Base-by-base conservation (phyloP, 1,140 invertebrate species). In the Argopecten irradians region DNA sequence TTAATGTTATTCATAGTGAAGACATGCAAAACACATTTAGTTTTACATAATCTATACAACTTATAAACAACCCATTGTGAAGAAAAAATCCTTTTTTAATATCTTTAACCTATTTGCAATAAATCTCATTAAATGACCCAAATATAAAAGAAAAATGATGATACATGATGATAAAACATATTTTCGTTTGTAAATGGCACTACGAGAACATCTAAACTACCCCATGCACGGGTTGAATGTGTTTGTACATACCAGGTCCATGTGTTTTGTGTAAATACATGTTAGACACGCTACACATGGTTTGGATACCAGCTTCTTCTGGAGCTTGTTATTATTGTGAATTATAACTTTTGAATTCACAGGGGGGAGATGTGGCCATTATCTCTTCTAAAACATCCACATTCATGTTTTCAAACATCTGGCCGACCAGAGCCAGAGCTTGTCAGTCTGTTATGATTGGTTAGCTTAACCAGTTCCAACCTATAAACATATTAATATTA, bases 201-300 rank as follows among this genome's bases (percentile, higher is more conserved):
- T n/a, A 28, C 36, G n/a, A n/a, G n/a, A n/a, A 46, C 22, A 14
- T 46, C 13, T 46, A 46, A 46, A 7, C 1, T 28, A 28, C n/a
- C 28, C 55, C 28, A 5, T 71, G 55, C 28, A 3, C 28, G 22
- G n/a, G 55, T 71, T 71, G n/a, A 71, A 71, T 28, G 43, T 46
- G 43, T 8, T n/a, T 46, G 9, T 46, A 71, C 55, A 71, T n/a
- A 71, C 55, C 55, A 71, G n/a, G 55, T 71, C n/a, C 55, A 71
- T 71, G 13, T 71, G 55, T 71, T 71, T 71, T 71, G 55, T 71
- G 55, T 71, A 71, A 71, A 71, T 71, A 71, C 55, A 71, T 46
- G 43, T 46, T 46, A 11, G 22, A 71, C 22, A 28, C 55, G n/a
- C 55, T n/a, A 1, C 55, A 71, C 22, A 71, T 71, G 55, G 55